phyloP scores from a whole-genome alignment of 1,140 invertebrate species.

The Nephila pilipes region DNA sequence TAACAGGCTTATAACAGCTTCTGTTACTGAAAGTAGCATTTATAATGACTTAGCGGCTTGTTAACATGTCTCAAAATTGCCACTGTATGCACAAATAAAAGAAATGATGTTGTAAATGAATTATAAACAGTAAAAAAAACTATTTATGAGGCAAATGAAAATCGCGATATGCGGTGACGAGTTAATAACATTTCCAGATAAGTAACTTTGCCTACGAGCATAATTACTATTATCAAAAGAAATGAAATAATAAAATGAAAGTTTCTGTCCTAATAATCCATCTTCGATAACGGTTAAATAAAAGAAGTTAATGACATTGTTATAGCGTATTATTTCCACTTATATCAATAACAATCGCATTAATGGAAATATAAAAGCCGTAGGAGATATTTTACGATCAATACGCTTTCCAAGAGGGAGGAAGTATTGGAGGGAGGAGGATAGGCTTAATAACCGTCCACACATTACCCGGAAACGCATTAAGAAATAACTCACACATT shows the following conservation, averaged over 20 bases:
- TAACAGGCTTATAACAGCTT: too few relatives aligned
- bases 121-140: too few relatives aligned
- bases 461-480: slow-evolving; percentile 4
- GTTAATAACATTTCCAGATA: too few relatives aligned
- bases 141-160: too few relatives aligned
- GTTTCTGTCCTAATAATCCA: not conserved
- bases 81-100: too few relatives aligned
- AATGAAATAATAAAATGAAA: not conserved
- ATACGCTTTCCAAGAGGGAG: not conserved
- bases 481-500: slow-evolving; percentile 1
- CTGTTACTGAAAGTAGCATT: too few relatives aligned
- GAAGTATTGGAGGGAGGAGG: not conserved
- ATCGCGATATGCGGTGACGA: too few relatives aligned
- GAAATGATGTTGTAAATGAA: too few relatives aligned
- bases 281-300: not conserved
- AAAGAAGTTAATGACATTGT: slow-evolving; percentile 15
- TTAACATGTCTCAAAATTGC: too few relatives aligned
- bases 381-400: not conserved
- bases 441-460: not conserved
- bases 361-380: not conserved
- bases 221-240: not conserved
- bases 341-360: slow-evolving; percentile 26
- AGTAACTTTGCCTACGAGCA: too few relatives aligned
- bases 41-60: too few relatives aligned
- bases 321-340: not conserved